These are phyloP conservation scores for Amphiprion ocellaris DNA, from an alignment of 2,113 vertebrate species.

Conservation along the genomic window DNA sequence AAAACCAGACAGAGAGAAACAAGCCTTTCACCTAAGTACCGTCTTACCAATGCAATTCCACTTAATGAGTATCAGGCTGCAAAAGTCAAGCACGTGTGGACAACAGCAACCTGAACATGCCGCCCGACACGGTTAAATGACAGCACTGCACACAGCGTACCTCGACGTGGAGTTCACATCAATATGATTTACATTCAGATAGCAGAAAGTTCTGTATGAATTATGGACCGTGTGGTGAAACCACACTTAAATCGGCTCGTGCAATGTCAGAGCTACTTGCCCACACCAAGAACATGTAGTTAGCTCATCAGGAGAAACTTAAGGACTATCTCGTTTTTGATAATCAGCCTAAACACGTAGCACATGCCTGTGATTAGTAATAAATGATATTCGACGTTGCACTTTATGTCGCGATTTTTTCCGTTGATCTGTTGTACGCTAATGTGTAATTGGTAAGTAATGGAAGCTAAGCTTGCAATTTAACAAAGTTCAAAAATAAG, in stretches of 20 bases:
- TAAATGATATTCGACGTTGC: background rate
- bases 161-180: too few relatives aligned
- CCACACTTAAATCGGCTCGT: background rate
- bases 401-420: background rate
- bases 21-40: too few relatives aligned
- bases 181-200: too few relatives aligned
- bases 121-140: background rate
- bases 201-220: too few relatives aligned
- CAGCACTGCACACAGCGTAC: background rate
- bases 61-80: background rate
- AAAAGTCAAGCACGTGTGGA: slow-evolving; percentile 15
- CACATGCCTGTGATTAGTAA: too few relatives aligned
- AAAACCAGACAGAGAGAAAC: too few relatives aligned
- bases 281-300: background rate
- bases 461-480: background rate
- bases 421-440: background rate
- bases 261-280: background rate
- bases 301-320: too few relatives aligned
- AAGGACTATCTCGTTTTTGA: too few relatives aligned
- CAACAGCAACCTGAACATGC: background rate
- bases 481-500: background rate
- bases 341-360: too few relatives aligned
- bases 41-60: too few relatives aligned
- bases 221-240: too few relatives aligned
- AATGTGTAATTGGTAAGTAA: background rate